Evolutionary conservation across 2,888 invertebrate species (phyloP), one percentile per base, ranked within the genome.

Genomic region (Strigamia crassipes): DNA sequence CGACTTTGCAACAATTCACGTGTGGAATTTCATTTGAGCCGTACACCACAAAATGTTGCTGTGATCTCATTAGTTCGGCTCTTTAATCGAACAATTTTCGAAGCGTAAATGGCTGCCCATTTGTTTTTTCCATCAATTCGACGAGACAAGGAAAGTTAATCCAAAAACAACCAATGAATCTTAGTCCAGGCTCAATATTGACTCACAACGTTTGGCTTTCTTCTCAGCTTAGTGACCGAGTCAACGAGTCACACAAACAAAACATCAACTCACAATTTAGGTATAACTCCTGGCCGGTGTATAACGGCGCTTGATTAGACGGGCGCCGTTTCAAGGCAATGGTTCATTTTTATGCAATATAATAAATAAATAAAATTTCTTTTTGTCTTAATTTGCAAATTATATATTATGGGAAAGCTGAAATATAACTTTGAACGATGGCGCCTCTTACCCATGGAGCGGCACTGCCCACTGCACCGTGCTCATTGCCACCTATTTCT

Each of bases 11-110:
- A 66, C 61, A 23, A 66, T 66, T 66, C 61, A 66, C n/a, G 61
- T 46, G 18, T 23, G 61, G 61, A 66, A 66, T 66, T 66, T 66
- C 61, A 66, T 66, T 66, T 66, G 61, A 66, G 18, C 61, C 3
- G 3, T n/a, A 66, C 5, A 66, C 61, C 61, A 66, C 61, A 23
- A 66, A 21, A 21, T 66, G 12, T 18, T 23, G 21, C 21, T n/a
- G 61, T 23, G 6, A 66, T 21, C 21, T 21, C 18, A 66, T 66
- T 66, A 66, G 21, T 66, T 66, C 12, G 61, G 18, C 13, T 66
- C 21, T 61, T 61, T 61, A 61, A 66, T 66, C 61, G 1, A 66
- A 18, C 18, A 21, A 13, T 0, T 0, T 21, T 66, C 21, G 61
- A 66, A n/a, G 21, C 23, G 23, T n/a, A 66, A 66, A 21, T 23